Evolutionary conservation across 2,113 vertebrate genomes (phyloP), one percentile per base, ranked within the genome.

Genomic region (Odontophorus gujanensis): DNA sequence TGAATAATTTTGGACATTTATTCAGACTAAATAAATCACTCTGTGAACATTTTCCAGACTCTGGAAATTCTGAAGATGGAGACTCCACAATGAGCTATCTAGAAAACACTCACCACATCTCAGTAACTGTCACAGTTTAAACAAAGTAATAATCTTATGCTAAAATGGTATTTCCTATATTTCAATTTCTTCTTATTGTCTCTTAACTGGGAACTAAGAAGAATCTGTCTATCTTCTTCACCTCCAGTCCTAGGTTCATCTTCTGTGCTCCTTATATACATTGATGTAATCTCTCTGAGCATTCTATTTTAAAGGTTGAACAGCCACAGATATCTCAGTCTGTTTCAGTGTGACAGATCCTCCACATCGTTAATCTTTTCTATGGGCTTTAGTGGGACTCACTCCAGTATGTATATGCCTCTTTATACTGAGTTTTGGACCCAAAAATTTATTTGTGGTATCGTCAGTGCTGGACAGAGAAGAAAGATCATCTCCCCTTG

Each of bases 321-420:
- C 16, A 57, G 28, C 26, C 32, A 16, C 10, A 11, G 5, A 28
- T 50, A 11, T 67, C 18, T 47, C 67, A 69, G 13, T 17, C 13
- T 76, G 3, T 68, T 18, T 28, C 87, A 12, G 5, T 7, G 16
- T 34, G 25, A 67, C 7, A 34, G 22, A 12, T 66, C 8, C 4
- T 74, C 17, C 9, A 50, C 58, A 14, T n/a, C 2, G 4, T 55
- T 45, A 53, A 28, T 17, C 1, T 53, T 53, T 22, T 16, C 30
- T 17, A 53, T 30, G 51, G 15, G 30, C 26, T 53, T 53, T 15
- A 30, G 3, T 13, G 38, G 28, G 13, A 48, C 7, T 57, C 2
- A 0, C 2, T 77, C 26, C 0, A 2, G 3, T 24, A 6, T 21
- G 50, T 14, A 6, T 11, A 28, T 5, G 25, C 28, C 25, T 67